Conservation (phyloP, 2,797 vertebrate species). For the Sparus aurata region DNA sequence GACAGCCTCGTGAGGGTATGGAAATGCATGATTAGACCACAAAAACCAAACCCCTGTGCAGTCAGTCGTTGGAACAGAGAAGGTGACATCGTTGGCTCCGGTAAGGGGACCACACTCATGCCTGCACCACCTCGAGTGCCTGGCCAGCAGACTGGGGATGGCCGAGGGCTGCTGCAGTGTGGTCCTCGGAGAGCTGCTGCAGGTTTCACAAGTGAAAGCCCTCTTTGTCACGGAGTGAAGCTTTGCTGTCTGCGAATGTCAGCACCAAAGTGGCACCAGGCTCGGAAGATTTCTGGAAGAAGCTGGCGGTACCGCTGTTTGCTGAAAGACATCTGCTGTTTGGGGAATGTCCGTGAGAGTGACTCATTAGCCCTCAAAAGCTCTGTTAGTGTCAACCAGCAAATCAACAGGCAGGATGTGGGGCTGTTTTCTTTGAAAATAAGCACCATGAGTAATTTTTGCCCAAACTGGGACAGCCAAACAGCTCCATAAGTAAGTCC, state of each 20-base stretch:
- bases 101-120: constrained; percentile 71
- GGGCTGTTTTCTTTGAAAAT: constrained; percentile 78
- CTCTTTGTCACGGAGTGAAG: constrained; percentile 73
- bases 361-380: constrained; percentile 68
- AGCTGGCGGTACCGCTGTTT: constrained; percentile 50
- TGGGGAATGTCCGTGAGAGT: constrained; percentile 57
- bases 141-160: constrained; percentile 49
- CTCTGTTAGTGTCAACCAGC: constrained; percentile 62
- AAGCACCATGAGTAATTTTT: constrained; percentile 64
- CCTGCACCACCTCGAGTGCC: constrained; percentile 46
- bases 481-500: constrained; percentile 36
- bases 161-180: constrained; percentile 59
- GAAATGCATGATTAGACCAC: constrained; percentile 59
- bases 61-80: constrained; percentile 59
- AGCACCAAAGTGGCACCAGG: constrained; percentile 63
- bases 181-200: constrained; percentile 62
- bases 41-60: constrained; percentile 56
- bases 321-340: constrained; percentile 72
- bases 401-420: constrained; percentile 70
- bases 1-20: constrained; percentile 34
- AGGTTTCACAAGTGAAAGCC: constrained; percentile 72
- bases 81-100: constrained; percentile 82
- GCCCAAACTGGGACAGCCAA: constrained; percentile 42
- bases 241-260: constrained; percentile 54
- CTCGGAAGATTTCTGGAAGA: constrained; percentile 68